phyloP scores from a whole-genome alignment of 1,140 invertebrate species.

The Polypedilum pembai region DNA sequence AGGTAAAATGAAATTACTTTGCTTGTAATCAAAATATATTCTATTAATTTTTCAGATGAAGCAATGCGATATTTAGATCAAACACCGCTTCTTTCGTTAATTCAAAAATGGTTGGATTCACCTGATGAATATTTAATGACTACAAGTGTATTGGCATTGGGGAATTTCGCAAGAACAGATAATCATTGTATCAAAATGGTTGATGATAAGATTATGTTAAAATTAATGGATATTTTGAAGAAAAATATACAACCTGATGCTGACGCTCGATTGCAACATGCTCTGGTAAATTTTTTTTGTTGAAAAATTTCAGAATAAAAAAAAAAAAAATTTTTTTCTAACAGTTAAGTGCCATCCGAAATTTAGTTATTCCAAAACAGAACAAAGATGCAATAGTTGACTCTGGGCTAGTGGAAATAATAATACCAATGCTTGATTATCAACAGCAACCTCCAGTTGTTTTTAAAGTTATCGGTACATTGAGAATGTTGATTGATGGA shows the following conservation, averaged over 20 bases:
- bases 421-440: constrained; percentile 64
- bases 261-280: constrained; percentile 73
- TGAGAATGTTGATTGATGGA: constrained; percentile 76
- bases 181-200: constrained; percentile 77
- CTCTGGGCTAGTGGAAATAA: constrained; percentile 62
- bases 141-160: constrained; percentile 74
- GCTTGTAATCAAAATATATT: constrained; percentile 27
- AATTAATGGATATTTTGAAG: constrained; percentile 51
- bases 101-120: constrained; percentile 69
- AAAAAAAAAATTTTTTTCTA: no score
- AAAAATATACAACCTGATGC: constrained; percentile 50
- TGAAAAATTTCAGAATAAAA: neutral
- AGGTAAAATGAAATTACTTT: constrained; percentile 49
- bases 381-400: constrained; percentile 69
- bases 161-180: constrained; percentile 83
- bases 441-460: constrained; percentile 66
- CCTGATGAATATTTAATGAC: constrained; percentile 65
- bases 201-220: constrained; percentile 64
- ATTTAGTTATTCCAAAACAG: constrained; percentile 68
- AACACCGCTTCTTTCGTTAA: constrained; percentile 46
- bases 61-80: constrained; percentile 75
- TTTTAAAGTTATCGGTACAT: constrained; percentile 77
- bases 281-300: constrained; percentile 44
- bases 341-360: constrained; percentile 66
- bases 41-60: constrained; percentile 54